These are phyloP conservation scores for Channa maculata DNA, from an alignment of 2,113 vertebrate species.

Conservation along the genomic window DNA sequence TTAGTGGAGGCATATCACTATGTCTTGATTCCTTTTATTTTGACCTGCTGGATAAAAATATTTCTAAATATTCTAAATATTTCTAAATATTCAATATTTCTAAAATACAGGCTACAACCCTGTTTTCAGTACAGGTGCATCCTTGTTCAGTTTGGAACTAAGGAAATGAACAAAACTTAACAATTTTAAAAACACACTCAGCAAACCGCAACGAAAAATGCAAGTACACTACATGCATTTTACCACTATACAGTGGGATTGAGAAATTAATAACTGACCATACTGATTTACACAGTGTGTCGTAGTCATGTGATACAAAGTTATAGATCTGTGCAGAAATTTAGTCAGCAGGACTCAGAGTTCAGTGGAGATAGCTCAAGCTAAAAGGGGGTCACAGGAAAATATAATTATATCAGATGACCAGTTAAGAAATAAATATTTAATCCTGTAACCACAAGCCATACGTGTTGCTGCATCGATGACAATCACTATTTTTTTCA, in stretches of 20 bases:
- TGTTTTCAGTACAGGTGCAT: background rate
- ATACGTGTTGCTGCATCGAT: no score
- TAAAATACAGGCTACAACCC: background rate
- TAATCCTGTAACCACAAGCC: no score
- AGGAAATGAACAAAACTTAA: background rate
- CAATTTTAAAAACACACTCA: constrained; percentile 13
- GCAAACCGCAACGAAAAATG: background rate
- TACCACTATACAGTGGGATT: background rate
- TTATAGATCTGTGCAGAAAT: constrained; percentile 13
- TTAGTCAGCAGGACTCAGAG: constrained; percentile 19
- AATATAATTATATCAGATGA: background rate
- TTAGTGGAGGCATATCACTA: no score
- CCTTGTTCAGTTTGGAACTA: background rate
- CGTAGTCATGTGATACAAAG: constrained; percentile 1
- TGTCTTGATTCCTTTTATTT: no score
- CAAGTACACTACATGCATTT: background rate
- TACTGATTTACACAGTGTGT: constrained; percentile 4
- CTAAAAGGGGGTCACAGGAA: background rate
- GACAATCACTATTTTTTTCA: no score
- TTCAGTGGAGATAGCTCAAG: background rate
- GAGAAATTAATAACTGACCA: constrained; percentile 49
- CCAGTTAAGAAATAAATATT: no score
- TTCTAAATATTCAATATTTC: no score
- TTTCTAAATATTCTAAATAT: no score
- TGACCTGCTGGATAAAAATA: no score